Evolutionary conservation across 2,113 vertebrate genomes (phyloP).

Genomic region (Saguinus midas): DNA sequence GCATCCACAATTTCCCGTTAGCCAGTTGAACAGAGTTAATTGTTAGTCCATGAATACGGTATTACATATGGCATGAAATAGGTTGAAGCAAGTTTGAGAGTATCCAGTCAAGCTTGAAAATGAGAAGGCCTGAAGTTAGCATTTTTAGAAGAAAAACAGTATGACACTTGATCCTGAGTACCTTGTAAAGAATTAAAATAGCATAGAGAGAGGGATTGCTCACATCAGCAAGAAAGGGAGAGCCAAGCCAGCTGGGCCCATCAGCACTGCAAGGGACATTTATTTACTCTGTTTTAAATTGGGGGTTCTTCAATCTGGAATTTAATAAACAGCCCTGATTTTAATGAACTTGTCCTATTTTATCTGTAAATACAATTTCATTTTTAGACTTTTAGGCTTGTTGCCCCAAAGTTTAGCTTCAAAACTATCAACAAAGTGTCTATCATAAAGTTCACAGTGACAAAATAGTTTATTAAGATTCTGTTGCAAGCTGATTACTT

Average conservation of each 20-base stretch:
- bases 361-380: not conserved
- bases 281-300: too few species aligned
- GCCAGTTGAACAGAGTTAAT: not conserved
- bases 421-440: not conserved
- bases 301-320: not conserved
- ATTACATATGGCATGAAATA: not conserved
- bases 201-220: not conserved
- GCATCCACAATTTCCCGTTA: not conserved
- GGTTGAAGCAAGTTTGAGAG: not conserved
- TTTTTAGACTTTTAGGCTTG: not conserved
- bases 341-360: not conserved
- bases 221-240: not conserved
- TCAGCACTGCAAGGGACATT: too few species aligned
- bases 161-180: not conserved
- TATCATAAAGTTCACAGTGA: not conserved
- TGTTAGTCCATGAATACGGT: not conserved
- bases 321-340: not conserved
- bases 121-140: not conserved
- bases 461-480: not conserved
- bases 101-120: not conserved
- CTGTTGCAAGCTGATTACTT: not conserved
- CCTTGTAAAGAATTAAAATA: conserved; percentile 8
- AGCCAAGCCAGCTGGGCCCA: not conserved
- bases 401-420: not conserved
- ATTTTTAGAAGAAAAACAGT: not conserved